Conservation (phyloP, 2,113 vertebrate genomes). For the Turdus rufiventris region DNA sequence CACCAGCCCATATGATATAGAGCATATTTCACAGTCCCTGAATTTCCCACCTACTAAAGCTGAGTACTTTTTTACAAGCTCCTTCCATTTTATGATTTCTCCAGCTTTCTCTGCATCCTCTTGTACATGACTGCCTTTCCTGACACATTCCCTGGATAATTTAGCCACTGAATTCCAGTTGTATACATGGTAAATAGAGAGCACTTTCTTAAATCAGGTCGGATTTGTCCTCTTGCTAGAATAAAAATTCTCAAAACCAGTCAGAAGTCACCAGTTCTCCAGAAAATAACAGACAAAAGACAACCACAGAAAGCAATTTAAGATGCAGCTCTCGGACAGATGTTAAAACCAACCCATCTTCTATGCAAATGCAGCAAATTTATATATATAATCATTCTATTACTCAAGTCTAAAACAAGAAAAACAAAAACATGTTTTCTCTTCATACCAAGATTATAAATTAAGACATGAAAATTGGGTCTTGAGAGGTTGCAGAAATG, state of each 20-base stretch:
- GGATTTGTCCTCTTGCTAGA: neutral
- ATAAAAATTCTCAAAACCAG: neutral
- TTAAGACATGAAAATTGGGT: slow-evolving; percentile 38
- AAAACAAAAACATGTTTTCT: slow-evolving; percentile 23
- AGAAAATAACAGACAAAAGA: slow-evolving; percentile 21
- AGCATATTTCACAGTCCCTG: neutral
- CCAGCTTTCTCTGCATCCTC: neutral
- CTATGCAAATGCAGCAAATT: slow-evolving; percentile 9
- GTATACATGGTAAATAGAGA: neutral
- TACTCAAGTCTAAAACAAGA: slow-evolving; percentile 54
- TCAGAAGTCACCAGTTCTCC: neutral
- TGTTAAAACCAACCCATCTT: neutral
- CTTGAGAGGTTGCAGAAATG: slow-evolving; percentile 27
- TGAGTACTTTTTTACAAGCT: neutral
- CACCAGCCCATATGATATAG: accelerated
- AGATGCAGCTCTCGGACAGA: neutral
- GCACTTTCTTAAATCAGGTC: neutral
- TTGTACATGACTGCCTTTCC: neutral
- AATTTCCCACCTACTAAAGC: neutral
- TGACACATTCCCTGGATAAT: neutral
- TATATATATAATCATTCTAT: slow-evolving; percentile 27
- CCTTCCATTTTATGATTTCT: neutral
- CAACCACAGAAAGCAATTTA: neutral
- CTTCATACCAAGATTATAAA: slow-evolving; percentile 37
- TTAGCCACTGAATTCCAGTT: neutral